Evolutionary conservation across 2,797 vertebrate genomes (phyloP).

Genomic region (Chromis chromis): DNA sequence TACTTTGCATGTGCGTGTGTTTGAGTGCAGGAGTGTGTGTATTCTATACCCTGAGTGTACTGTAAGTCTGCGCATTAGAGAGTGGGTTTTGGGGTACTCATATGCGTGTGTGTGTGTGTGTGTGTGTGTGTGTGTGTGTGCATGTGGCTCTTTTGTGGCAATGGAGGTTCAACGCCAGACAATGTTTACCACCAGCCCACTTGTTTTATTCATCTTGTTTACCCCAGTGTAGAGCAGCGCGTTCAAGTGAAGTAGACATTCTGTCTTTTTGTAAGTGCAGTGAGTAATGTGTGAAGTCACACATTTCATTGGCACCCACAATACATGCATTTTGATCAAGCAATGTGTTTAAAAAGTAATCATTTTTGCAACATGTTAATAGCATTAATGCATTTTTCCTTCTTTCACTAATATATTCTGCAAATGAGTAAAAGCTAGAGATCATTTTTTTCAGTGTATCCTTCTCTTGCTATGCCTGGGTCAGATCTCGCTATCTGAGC

Average conservation of each 20-base stretch:
- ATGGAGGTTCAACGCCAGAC: constrained; percentile 65
- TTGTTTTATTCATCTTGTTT: constrained; percentile 77
- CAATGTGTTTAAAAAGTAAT: constrained; percentile 27
- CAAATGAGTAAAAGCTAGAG: constrained; percentile 37
- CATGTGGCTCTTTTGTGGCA: neutral
- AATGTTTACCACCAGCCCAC: constrained; percentile 65
- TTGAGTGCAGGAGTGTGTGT: constrained; percentile 22
- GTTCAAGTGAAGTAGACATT: constrained; percentile 49
- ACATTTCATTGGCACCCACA: constrained; percentile 34
- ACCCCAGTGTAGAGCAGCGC: constrained; percentile 37
- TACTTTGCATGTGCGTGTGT: constrained; percentile 34
- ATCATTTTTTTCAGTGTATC: constrained; percentile 61
- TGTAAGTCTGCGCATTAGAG: constrained; percentile 18
- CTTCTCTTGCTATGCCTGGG: constrained; percentile 49
- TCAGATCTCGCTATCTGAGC: constrained; percentile 68
- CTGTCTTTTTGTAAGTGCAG: constrained; percentile 40
- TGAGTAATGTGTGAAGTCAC: constrained; percentile 49
- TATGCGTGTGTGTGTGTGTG: constrained; percentile 27
- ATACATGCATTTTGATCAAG: constrained; percentile 30
- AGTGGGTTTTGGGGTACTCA: constrained; percentile 12
- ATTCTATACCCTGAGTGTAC: neutral
- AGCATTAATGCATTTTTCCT: constrained; percentile 41
- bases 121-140: constrained; percentile 22
- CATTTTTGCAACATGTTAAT: constrained; percentile 40
- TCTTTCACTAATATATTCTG: constrained; percentile 43